A percentile compares a stretch with the other conserved stretches of the same genome.
Conservation (phyloP, 1,140 invertebrate genomes). For the Glossosoma conforme region DNA sequence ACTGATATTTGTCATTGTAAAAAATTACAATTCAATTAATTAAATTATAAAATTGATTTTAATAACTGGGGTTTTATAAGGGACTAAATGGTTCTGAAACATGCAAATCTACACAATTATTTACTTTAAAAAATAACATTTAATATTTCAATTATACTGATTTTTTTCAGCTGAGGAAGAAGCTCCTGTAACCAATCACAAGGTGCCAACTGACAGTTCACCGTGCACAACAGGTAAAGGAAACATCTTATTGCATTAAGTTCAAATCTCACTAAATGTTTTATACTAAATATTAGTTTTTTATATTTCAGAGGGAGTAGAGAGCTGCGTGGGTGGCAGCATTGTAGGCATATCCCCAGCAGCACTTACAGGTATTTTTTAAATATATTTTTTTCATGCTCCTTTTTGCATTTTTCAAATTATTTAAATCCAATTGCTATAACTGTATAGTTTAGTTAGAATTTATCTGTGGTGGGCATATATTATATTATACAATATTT, state of each 20-base stretch:
- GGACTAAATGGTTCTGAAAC: too few relatives aligned
- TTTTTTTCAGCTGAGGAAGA: slow-evolving; percentile 26
- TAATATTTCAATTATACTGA: slow-evolving; percentile 4
- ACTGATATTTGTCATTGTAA: too few relatives aligned
- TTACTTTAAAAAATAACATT: slow-evolving; percentile 1
- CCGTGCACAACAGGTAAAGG: slow-evolving; percentile 25
- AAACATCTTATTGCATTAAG: slow-evolving; percentile 3
- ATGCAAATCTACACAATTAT: too few relatives aligned
- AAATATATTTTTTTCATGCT: slow-evolving; percentile 7
- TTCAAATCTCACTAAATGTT: background rate
- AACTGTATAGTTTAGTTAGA: too few relatives aligned
- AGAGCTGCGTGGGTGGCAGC: slow-evolving; percentile 51
- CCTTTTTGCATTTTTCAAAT: too few relatives aligned
- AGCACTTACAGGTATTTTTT: slow-evolving; percentile 48
- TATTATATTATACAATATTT: slow-evolving; percentile 1
- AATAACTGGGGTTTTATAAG: too few relatives aligned
- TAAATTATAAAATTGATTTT: too few relatives aligned
- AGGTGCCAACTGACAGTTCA: slow-evolving; percentile 18
- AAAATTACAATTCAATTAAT: too few relatives aligned
- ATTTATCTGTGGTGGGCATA: too few relatives aligned
- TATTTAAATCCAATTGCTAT: too few relatives aligned
- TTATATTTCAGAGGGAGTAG: slow-evolving; percentile 38
- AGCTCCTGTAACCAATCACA: slow-evolving; percentile 20
- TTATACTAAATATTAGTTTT: slow-evolving; percentile 1
- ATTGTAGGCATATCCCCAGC: slow-evolving; percentile 52